phyloP scores from a whole-genome alignment of 2,113 vertebrate genomes.

The Myrmecobius fasciatus region DNA sequence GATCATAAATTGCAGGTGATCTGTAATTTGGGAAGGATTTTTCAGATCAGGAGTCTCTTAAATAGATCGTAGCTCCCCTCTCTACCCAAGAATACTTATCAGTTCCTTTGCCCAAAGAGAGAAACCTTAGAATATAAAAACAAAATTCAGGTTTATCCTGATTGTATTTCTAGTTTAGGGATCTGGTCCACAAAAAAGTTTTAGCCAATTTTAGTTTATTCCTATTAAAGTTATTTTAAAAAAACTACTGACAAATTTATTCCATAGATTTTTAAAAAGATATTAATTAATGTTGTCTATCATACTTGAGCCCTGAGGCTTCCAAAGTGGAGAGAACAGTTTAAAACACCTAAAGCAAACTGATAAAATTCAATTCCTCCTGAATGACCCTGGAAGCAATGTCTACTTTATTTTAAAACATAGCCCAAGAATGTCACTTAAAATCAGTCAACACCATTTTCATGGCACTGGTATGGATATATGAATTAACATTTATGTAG shows the following conservation, averaged over 20 bases:
- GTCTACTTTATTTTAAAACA: constrained; percentile 39
- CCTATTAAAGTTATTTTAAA: background rate
- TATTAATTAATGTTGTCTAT: background rate
- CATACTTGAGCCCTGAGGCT: background rate
- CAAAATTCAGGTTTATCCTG: background rate
- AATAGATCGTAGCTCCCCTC: background rate
- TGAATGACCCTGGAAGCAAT: background rate
- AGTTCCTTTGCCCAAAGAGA: background rate
- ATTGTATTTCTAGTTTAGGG: background rate
- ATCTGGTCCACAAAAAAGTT: background rate
- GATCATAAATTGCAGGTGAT: background rate
- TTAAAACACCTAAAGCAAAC: constrained; percentile 1
- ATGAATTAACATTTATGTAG: constrained; percentile 36
- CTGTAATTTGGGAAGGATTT: background rate
- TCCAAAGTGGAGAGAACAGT: background rate
- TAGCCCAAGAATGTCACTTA: background rate
- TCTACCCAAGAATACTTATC: background rate
- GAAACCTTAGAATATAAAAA: background rate
- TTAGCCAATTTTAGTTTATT: background rate
- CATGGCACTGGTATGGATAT: background rate
- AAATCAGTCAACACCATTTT: constrained; percentile 31
- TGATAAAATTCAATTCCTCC: background rate
- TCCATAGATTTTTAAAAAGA: constrained; percentile 8
- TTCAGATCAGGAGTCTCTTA: background rate
- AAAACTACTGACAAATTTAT: background rate